Percentiles rank a stretch among this genome's conserved stretches.
Evolutionary conservation across 2,797 vertebrate genomes (phyloP).

Genomic region (Serranus cabrilla): DNA sequence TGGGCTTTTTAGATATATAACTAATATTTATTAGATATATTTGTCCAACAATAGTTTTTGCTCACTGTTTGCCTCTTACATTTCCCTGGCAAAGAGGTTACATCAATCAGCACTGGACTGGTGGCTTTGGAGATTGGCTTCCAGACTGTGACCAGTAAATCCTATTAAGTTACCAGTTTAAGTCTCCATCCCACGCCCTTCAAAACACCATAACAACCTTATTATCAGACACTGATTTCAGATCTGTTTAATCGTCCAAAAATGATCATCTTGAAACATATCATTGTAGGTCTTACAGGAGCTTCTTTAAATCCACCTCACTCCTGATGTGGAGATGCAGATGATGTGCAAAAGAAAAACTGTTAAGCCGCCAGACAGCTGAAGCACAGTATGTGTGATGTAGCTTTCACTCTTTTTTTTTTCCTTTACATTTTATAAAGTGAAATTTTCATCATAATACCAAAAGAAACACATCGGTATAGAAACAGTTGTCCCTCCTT

Average conservation of each 20-base stretch:
- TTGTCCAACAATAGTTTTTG: neutral
- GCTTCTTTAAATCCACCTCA: constrained; percentile 20
- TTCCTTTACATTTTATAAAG: no score
- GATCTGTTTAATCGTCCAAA: neutral
- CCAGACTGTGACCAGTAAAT: constrained; percentile 67
- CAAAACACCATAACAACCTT: constrained; percentile 21
- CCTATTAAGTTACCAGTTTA: constrained; percentile 68
- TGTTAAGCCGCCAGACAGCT: neutral
- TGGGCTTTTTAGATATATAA: neutral
- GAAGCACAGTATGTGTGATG: neutral
- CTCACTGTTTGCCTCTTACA: neutral
- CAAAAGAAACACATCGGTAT: no score
- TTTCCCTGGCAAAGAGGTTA: constrained; percentile 15
- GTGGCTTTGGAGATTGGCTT: constrained; percentile 65
- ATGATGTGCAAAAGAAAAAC: neutral
- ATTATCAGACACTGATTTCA: constrained; percentile 4
- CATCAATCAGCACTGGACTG: constrained; percentile 37
- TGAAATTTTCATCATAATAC: no score
- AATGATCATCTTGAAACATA: neutral
- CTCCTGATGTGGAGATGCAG: neutral
- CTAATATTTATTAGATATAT: neutral
- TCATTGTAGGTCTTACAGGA: neutral
- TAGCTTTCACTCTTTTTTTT: neutral
- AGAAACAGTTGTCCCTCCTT: no score
- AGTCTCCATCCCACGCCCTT: constrained; percentile 66